phyloP scores from a whole-genome alignment of 2,888 invertebrate species.

The Eucriotettix oculatus region DNA sequence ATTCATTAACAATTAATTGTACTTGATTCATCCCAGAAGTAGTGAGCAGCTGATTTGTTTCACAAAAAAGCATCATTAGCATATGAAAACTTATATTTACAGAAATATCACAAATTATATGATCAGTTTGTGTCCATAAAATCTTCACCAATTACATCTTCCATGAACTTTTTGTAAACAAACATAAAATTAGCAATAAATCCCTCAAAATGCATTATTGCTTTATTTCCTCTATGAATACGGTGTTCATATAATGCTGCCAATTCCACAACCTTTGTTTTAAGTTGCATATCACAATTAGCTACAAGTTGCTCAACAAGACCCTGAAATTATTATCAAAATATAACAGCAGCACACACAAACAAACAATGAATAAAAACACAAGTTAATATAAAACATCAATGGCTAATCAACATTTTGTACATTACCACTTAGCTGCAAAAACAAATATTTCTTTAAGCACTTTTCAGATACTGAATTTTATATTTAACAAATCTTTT shows the following conservation, averaged over 20 bases:
- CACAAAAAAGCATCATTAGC: too few species aligned
- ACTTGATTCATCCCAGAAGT: too few species aligned
- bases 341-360: background rate
- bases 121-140: too few species aligned
- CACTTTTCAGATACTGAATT: too few species aligned
- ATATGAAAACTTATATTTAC: too few species aligned
- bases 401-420: background rate
- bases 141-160: constrained; percentile 33
- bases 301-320: constrained; percentile 67
- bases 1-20: too few species aligned
- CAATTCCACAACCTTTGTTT: constrained; percentile 64
- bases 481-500: too few species aligned
- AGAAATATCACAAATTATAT: too few species aligned
- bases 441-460: background rate
- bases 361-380: background rate
- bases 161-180: constrained; percentile 76
- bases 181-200: constrained; percentile 95
- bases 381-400: background rate
- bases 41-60: too few species aligned
- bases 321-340: background rate
- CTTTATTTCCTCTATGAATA: constrained; percentile 80
- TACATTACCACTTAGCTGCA: background rate
- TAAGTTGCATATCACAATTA: constrained; percentile 81
- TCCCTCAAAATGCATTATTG: constrained; percentile 92
- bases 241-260: constrained; percentile 88